Percentiles rank a stretch among this genome's conserved stretches.
These are phyloP conservation scores for human (Homo sapiens) DNA, from an alignment of 2,113 vertebrate genomes.

Conservation along the genomic window DNA sequence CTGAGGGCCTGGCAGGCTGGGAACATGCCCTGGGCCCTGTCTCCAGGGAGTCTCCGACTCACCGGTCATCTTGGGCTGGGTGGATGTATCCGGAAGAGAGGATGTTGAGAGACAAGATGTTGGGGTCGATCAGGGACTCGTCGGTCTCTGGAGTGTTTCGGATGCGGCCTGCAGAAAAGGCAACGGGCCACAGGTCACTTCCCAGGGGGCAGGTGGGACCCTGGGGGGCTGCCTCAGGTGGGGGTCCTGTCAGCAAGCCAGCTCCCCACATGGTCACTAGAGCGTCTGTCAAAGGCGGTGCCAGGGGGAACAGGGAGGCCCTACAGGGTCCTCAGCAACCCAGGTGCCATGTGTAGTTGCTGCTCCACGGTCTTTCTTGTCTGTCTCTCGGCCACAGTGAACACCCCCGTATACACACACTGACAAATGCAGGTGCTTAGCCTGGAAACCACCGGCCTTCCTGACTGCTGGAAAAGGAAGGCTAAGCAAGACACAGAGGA, in stretches of 20 bases:
- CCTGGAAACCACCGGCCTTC: background rate
- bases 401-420: background rate
- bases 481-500: background rate
- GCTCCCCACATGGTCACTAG: rapidly evolving
- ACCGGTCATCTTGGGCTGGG: slow-evolving; percentile 95
- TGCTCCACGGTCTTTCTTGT: rapidly evolving
- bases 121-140: slow-evolving; percentile 95
- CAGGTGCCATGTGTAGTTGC: rapidly evolving
- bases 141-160: slow-evolving; percentile 95
- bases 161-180: slow-evolving; percentile 89
- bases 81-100: slow-evolving; percentile 91
- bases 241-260: rapidly evolving
- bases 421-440: rapidly evolving
- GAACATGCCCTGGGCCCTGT: background rate
- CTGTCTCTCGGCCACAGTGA: background rate
- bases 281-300: background rate
- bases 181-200: rapidly evolving
- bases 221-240: background rate
- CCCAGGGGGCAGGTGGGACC: rapidly evolving
- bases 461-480: background rate
- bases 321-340: rapidly evolving
- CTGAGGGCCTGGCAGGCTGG: background rate
- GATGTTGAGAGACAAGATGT: slow-evolving; percentile 97
- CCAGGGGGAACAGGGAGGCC: background rate
- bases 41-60: slow-evolving; percentile 55